Conservation (phyloP, 2,113 vertebrate genomes). For the Clinocottus analis region DNA sequence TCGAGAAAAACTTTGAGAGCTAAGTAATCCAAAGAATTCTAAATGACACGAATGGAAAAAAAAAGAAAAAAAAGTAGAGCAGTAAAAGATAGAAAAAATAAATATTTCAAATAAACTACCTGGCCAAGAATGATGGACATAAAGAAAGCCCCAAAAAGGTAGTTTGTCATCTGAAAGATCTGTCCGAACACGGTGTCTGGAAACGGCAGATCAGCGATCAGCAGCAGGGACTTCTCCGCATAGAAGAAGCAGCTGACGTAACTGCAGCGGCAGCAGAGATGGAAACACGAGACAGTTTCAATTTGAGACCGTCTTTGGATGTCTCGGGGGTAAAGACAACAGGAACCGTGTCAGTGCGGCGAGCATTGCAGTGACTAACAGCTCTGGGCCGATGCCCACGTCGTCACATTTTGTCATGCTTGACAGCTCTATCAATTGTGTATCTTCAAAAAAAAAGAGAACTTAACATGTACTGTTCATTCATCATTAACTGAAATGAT, state of each 20-base stretch:
- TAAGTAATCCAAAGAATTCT: not conserved
- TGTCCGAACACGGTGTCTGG: conserved; percentile 82
- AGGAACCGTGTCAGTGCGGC: not conserved
- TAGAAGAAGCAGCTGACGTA: conserved; percentile 87
- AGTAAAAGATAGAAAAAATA: not conserved
- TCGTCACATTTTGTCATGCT: not conserved
- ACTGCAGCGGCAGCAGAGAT: conserved; percentile 74
- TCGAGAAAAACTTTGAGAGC: not conserved
- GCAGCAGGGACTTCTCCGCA: conserved; percentile 84
- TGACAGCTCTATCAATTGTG: not conserved
- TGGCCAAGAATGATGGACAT: conserved; percentile 84
- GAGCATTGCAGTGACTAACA: not conserved
- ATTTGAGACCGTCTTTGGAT: not conserved
- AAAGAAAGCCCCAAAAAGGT: conserved; percentile 84
- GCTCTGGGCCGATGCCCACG: not conserved
- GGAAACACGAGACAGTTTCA: conserved; percentile 28
- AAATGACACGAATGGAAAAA: too few relatives aligned
- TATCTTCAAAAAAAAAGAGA: not conserved
- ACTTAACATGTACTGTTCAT: too few relatives aligned
- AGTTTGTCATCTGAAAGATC: conserved; percentile 86
- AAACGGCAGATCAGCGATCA: conserved; percentile 83
- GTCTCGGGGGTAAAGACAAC: not conserved
- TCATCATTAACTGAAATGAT: not conserved
- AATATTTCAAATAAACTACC: conserved; percentile 70
- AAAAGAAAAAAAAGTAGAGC: not conserved